These are phyloP conservation scores for Holotrichia oblita DNA, from an alignment of 1,140 invertebrate species.

Conservation along the genomic window DNA sequence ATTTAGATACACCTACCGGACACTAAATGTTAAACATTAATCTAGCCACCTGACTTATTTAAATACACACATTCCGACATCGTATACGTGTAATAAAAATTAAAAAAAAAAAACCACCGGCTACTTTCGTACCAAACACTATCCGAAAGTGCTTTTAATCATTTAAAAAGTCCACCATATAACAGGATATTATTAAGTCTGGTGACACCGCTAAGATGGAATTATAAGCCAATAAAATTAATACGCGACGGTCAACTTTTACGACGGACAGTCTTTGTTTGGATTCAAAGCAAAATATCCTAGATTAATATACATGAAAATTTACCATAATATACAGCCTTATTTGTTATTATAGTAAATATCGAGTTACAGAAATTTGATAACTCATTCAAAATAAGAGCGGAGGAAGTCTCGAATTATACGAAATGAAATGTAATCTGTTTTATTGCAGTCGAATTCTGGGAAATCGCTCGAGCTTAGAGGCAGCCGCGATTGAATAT, in stretches of 20 bases:
- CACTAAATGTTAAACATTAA: no score
- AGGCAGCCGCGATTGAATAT: no score
- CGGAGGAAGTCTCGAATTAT: constrained; percentile 23
- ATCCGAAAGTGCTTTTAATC: background rate
- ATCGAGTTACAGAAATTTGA: constrained; percentile 27
- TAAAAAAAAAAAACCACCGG: no score
- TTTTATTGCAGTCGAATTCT: constrained; percentile 28
- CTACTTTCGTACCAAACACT: background rate
- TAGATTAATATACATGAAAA: background rate
- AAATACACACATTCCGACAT: background rate
- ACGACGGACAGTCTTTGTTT: background rate
- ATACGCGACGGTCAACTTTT: background rate
- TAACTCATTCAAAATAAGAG: constrained; percentile 31
- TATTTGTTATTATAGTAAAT: constrained; percentile 24
- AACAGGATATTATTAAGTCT: background rate
- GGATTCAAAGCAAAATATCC: background rate
- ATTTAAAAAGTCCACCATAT: background rate
- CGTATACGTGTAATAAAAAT: background rate
- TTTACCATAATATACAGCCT: background rate
- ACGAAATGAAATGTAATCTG: constrained; percentile 27
- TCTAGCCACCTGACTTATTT: constrained; percentile 4
- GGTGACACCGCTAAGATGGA: background rate
- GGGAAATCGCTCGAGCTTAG: constrained; percentile 15
- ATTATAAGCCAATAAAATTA: constrained; percentile 14
- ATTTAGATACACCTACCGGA: no score